These are phyloP conservation scores for Ophion costatus DNA, from an alignment of 2,888 invertebrate species.

Conservation along the genomic window DNA sequence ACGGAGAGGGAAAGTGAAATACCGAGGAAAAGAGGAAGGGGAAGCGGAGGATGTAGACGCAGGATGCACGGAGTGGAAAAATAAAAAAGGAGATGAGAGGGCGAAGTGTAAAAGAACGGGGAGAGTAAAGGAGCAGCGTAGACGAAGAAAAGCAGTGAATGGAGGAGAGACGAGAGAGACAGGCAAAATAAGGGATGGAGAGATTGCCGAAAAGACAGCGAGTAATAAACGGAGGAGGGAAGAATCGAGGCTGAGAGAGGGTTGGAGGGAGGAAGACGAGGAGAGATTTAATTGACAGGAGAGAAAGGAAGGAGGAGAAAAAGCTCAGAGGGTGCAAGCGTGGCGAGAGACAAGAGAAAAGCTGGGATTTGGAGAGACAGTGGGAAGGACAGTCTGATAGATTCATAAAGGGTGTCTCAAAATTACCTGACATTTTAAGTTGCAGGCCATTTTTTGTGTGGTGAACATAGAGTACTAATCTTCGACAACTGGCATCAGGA, in stretches of 20 bases:
- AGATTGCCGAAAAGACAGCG: background rate
- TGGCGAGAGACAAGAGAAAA: background rate
- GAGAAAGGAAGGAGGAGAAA: background rate
- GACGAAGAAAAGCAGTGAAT: conserved; percentile 4
- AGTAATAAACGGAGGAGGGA: background rate
- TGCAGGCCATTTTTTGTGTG: too few relatives aligned
- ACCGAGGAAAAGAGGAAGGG: background rate
- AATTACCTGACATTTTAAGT: too few relatives aligned
- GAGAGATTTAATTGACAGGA: background rate
- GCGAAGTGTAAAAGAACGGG: conserved; percentile 12
- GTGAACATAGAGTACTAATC: too few relatives aligned
- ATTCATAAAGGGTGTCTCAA: background rate
- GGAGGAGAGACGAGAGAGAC: background rate
- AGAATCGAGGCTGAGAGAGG: background rate
- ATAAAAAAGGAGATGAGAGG: background rate
- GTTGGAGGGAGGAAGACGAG: background rate
- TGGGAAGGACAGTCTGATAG: background rate
- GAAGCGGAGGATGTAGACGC: background rate
- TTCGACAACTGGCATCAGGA: too few relatives aligned
- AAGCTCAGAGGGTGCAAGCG: background rate
- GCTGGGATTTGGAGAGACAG: background rate
- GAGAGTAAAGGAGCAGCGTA: background rate
- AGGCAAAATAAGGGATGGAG: conserved; percentile 41
- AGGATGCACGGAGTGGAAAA: background rate
- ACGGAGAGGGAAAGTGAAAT: background rate